Evolutionary conservation across 2,797 vertebrate genomes (phyloP).

Genomic region (Paratrypauchen microcephalus): DNA sequence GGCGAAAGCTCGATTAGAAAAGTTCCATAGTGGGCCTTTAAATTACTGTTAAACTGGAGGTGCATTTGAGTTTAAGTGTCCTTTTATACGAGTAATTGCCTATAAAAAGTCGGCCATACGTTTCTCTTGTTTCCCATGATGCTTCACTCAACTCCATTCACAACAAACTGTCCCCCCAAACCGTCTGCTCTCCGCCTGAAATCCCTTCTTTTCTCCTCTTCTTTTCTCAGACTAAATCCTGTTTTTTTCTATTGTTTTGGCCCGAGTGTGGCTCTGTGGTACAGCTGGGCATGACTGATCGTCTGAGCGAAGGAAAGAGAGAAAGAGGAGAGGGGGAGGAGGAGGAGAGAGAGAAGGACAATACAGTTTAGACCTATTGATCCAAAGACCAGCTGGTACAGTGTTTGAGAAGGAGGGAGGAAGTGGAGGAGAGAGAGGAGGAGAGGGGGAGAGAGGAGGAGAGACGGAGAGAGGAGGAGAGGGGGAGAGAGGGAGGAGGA

Average conservation of each 20-base stretch:
- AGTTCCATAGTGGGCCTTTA: too few relatives aligned
- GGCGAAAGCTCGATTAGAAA: too few relatives aligned
- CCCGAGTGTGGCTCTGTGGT: constrained; percentile 52
- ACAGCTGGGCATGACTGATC: constrained; percentile 81
- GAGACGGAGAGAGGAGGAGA: constrained; percentile 38
- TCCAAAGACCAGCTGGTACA: too few relatives aligned
- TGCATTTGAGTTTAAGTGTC: not conserved
- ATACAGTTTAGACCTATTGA: too few relatives aligned
- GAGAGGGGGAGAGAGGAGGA: constrained; percentile 26
- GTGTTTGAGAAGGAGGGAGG: not conserved
- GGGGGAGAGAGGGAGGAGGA: constrained; percentile 36
- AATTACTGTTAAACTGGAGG: not conserved
- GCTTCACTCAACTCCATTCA: constrained; percentile 40
- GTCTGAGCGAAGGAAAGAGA: constrained; percentile 54
- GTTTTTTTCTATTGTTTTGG: constrained; percentile 59
- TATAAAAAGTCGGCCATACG: not conserved
- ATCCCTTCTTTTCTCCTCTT: constrained; percentile 46
- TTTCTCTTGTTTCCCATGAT: constrained; percentile 24
- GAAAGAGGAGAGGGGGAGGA: constrained; percentile 31
- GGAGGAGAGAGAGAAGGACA: too few relatives aligned
- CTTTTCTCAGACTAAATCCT: constrained; percentile 53
- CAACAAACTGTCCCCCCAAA: constrained; percentile 52
- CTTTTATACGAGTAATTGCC: not conserved
- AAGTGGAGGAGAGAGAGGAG: constrained; percentile 52
- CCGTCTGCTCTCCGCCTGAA: constrained; percentile 39